Base-by-base conservation (phyloP, 2,113 vertebrate species). In the Triplophysa dalaica region DNA sequence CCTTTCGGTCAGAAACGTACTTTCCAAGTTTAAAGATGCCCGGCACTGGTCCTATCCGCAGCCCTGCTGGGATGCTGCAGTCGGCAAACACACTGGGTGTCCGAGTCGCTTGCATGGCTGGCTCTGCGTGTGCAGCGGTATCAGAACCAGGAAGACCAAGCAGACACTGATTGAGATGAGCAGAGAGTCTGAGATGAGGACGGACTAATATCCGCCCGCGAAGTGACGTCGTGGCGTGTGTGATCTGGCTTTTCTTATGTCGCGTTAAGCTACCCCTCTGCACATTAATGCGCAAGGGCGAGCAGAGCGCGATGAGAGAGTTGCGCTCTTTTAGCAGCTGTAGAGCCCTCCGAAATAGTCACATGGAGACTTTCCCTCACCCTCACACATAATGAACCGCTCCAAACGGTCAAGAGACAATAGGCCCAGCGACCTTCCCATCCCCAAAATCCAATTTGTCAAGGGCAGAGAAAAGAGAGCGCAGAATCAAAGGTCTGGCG, bases 361-460 rank as follows among this genome's bases (percentile, higher is more conserved):
- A 97, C 95, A 96, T 96, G 97, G 95, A 96, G 93, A 94, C 94
- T 95, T 96, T 98, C 96, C 96, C 97, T 95, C 92, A 95, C 93
- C 93, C 93, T 93, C 89, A 90, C 92, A 93, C 93, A 97, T 97
- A 98, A 99, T 98, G 94, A 95, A 93, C 94, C 91, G 87, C 93
- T 94, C 94, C 94, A 95, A 98, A 95, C 94, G 95, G 95, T 93
- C 94, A 93, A 91, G 92, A 93, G 93, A 97, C 97, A 99, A 99
- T 96, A 94, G 95, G 93, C 93, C 95, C 91, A 93, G 95, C 97
- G 98, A 98, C 97, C 98, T 99, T 98, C 97, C 96, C 97, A 96
- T 97, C 97, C 98, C 98, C 95, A 95, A 98, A 98, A 98, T 95
- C 97, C 96, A 98, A 98, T 98, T 99, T 98, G 96, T 99, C 96